A percentile compares a stretch with the other conserved stretches of the same genome.
Evolutionary conservation across 1,140 invertebrate species (phyloP).

Genomic region (Bombus affinis): DNA sequence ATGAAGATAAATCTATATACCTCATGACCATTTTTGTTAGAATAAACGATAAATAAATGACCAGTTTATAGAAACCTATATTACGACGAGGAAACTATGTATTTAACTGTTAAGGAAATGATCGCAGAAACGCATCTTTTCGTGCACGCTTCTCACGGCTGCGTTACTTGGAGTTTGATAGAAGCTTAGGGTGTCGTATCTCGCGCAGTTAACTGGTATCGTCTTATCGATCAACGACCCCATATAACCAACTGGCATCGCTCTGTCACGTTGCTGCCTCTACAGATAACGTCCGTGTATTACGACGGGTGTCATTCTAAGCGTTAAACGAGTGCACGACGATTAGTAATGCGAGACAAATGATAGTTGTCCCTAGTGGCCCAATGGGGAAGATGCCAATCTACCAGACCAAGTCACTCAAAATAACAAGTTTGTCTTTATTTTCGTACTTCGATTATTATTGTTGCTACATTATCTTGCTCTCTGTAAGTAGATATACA

Average conservation of each 20-base stretch:
- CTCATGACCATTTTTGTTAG: no score
- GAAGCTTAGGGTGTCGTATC: conserved; percentile 40
- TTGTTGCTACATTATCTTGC: no score
- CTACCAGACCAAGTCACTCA: neutral
- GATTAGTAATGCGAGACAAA: conserved; percentile 66
- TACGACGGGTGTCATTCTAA: conserved; percentile 59
- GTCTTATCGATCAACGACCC: conserved; percentile 59
- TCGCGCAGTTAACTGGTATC: conserved; percentile 28
- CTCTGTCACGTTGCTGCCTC: conserved; percentile 42
- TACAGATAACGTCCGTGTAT: conserved; percentile 54
- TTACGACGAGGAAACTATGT: no score
- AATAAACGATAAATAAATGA: no score
- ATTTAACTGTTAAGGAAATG: no score
- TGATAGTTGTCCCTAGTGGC: conserved; percentile 30
- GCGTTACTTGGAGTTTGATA: neutral
- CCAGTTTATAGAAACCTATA: no score
- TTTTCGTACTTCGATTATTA: neutral
- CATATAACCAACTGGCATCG: conserved; percentile 33
- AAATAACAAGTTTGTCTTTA: conserved; percentile 3
- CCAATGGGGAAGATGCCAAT: conserved; percentile 10
- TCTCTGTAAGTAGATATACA: neutral
- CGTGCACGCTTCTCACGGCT: neutral
- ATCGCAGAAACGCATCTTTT: neutral
- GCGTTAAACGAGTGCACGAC: conserved; percentile 59
- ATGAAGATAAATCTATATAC: no score